Evolutionary conservation across 2,888 invertebrate species (phyloP), one percentile per base, ranked within the genome.

Genomic region (Dasypogon diadema): DNA sequence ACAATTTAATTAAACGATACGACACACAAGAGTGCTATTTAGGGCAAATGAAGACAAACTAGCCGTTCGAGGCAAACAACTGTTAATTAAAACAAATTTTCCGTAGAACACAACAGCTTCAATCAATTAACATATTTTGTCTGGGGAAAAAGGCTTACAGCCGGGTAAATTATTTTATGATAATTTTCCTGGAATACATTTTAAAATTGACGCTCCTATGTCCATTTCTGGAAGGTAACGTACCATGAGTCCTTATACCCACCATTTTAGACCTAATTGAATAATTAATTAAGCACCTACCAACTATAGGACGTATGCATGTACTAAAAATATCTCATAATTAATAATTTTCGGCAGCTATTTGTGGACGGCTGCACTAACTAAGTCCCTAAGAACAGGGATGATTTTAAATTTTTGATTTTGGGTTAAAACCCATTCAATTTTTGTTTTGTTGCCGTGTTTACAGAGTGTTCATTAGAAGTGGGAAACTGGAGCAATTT

Each of bases 1-100:
- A 60, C 60, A 60, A 60, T 60, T 60, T 60, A 60, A 60, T 60
- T 60, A 60, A 60, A 60, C 60, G 60, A 60, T 60, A 60, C 60
- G 37, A 37, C 60, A 60, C 60, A 60, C 60, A 18, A 10, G 60
- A 60, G 60, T 60, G 60, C 60, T 18, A 60, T 60, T 60, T 37
- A 37, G 37, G 60, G 37, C 34, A 60, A 60, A 60, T 34, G 60
- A 60, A 60, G 60, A 60, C 60, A 60, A 60, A 60, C 60, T 60
- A 60, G 34, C 60, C 60, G 37, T 37, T 60, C 60, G 18, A 42
- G 37, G 37, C 34, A 60, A 37, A 60, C 60, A 60, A 10, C 60
- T 60, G 60, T 60, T 60, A 60, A 60, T 60, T 60, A 60, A 60
- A 60, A 60, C 18, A 60, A 60, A 60, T 60, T 60, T 60, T 60